Base-by-base conservation (phyloP, 2,113 vertebrate genomes). In the Dromiciops gliroides region DNA sequence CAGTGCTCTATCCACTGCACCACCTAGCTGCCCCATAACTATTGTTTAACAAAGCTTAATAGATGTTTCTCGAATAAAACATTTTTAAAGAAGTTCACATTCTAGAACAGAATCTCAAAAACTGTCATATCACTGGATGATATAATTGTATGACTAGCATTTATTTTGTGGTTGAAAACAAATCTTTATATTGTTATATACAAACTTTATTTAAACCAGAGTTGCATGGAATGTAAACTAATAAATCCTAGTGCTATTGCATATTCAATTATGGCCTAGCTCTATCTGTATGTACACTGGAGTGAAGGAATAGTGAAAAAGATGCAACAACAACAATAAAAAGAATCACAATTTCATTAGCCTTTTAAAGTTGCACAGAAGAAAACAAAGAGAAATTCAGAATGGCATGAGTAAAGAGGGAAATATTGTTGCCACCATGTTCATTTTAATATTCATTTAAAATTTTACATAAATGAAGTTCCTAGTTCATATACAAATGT, bases 101-200 rank as follows among this genome's bases (percentile, higher is more conserved):
- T 88, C 88, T 89, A 10, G 28, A 37, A 10, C 48, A 94, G 52
- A 37, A 48, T 53, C 92, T 93, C 88, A 22, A 88, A 96, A 95
- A 31, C 67, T 67, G 25, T 51, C 95, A 48, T 23, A 48, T 51
- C 50, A 75, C 83, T 89, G 8, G 14, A 50, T 49, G 48, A 24
- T 47, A 89, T 50, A 16, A 51, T 88, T 83, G 22, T 16, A 11
- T 67, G 94, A n/a, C 53, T 93, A 16, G 11, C 51, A 51, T 93
- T 75, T 92, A 91, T 94, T 3, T 89, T 14, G 90, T 89, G 24
- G 26, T 53, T 95, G 89, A 93, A 92, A 94, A 11, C 31, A 93
- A 89, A 89, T 56, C 0, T 83, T 44, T 26, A 2, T 95, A 47
- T 51, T 94, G 89, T 47, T 22, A 23, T 48, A 8, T 26, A 44